Evolutionary conservation across 2,113 vertebrate species (phyloP), one percentile per base, ranked within the genome.

Genomic region (Mungos mungo): DNA sequence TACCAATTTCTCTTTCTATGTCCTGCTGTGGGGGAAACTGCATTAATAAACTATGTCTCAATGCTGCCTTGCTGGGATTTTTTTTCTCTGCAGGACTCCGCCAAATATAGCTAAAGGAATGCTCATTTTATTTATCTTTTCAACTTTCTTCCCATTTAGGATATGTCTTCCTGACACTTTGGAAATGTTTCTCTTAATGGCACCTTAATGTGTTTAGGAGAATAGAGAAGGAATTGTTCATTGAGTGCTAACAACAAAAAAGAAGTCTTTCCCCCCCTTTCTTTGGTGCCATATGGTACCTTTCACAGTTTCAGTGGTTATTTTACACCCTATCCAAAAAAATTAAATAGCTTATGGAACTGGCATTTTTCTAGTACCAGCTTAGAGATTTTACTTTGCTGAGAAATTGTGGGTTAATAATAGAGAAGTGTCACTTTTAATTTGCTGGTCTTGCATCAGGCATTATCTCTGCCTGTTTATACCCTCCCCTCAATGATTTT

Each of bases 31-130:
- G 93, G 95, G 84, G 91, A 97, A 98, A 98, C 97, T 96, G 29
- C 93, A 97, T 98, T 98, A 98, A 98, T 98, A 98, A 98, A 98
- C 97, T 97, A 95, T 92, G 96, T 94, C 96, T 98, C 97, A 95
- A 74, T 96, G 95, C 92, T 98, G 97, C 96, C 15, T 23, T 2
- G 72, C 52, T 93, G 79, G 88, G 68, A 79, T 95, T 94, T 47
- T 95, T 97, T 95, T 97, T 97, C 95, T 82, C 63, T 94, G 84
- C 74, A 52, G 93, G 96, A 89, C 91, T 98, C 98, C 87, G 96
- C 96, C 76, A 93, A 98, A 97, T 96, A 16, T 33, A 98, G 90
- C 94, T 95, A 92, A 82, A 90, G 97, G 66, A 93, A 95, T 98
- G 93, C 89, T 98, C 4, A 10, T 95, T 97, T 96, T 96, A 96